Evolutionary conservation across 2,797 vertebrate genomes (phyloP), one percentile per base, ranked within the genome.

Genomic region (Hypotaenidia philippensis): DNA sequence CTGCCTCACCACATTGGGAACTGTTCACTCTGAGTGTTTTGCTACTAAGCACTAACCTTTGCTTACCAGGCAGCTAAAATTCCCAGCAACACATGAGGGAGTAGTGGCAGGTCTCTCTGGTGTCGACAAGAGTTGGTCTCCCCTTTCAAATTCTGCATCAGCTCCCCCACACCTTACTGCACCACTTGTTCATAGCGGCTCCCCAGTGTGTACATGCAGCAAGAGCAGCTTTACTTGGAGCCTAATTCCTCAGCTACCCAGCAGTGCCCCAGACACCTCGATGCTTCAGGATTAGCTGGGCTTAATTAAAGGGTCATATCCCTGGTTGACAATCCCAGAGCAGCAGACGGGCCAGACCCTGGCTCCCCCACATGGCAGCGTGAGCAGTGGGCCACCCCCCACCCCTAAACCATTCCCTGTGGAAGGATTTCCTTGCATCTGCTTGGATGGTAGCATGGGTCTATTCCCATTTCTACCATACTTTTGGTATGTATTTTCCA

Each of bases 281-380:
- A 1, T 38, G 64, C 41, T 23, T 68, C 34, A 32, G 81, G 89
- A 95, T 95, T 94, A 94, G 69, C 82, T 61, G 45, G 65, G 40
- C 0, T 96, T 94, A 92, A 44, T 96, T 94, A 92, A 44, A 77
- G 69, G 64, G 81, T 80, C 68, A 1, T 16, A 60, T 68, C 94
- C 91, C 84, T 60, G 64, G n/a, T 31, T 44, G 50, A 3, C 40
- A 59, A 4, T 47, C 78, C 38, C n/a, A 5, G 9, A 52, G 22
- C 7, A 34, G 23, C 89, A 59, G 55, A 41, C n/a, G 9, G 31
- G 52, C 56, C 49, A 36, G 44, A 31, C 18, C 36, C 49, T 18
- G 38, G 15, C 45, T 82, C 7, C 19, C 13, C 44, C 1, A 0
- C n/a, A 31, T 49, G 26, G 23, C 14, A 53, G 25, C 16, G 45